Conservation (phyloP, 2,888 invertebrate genomes). For the Blastobasis lacticolella region DNA sequence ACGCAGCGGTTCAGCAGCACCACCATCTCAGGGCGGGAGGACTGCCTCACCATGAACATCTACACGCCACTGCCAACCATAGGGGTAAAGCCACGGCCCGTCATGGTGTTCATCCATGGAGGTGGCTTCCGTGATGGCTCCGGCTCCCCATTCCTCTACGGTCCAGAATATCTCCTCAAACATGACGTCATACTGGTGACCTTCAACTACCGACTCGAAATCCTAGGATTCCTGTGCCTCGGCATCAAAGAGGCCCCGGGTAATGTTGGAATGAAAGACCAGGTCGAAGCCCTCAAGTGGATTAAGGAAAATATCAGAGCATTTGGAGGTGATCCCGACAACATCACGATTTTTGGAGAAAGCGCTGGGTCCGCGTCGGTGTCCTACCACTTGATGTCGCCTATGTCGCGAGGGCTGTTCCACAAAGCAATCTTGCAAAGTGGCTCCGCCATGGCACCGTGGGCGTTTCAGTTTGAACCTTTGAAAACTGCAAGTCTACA, state of each 20-base stretch:
- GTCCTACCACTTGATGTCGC: constrained; percentile 49
- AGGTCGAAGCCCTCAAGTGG: constrained; percentile 55
- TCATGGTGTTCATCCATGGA: constrained; percentile 64
- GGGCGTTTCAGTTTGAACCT: constrained; percentile 57
- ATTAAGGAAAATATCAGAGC: constrained; percentile 43
- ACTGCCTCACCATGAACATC: constrained; percentile 55
- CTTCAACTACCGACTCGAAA: constrained; percentile 57
- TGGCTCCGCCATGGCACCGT: constrained; percentile 53
- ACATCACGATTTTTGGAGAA: constrained; percentile 58
- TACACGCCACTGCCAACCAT: constrained; percentile 37
- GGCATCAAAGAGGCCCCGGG: constrained; percentile 59
- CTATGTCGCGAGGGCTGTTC: constrained; percentile 54
- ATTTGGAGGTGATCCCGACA: constrained; percentile 57
- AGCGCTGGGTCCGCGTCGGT: constrained; percentile 63
- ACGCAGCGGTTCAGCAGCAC: constrained; percentile 42
- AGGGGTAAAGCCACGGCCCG: constrained; percentile 29
- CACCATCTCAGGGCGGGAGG: constrained; percentile 40
- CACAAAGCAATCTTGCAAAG: constrained; percentile 58
- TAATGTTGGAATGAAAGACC: constrained; percentile 60
- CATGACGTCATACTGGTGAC: constrained; percentile 54
- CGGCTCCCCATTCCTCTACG: constrained; percentile 49
- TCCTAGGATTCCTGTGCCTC: constrained; percentile 55
- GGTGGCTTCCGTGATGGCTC: constrained; percentile 61
- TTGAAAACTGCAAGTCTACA: constrained; percentile 39
- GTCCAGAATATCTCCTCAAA: constrained; percentile 47